These are phyloP conservation scores for Eurystomus gularis DNA, from an alignment of 2,113 vertebrate genomes.

Conservation along the genomic window DNA sequence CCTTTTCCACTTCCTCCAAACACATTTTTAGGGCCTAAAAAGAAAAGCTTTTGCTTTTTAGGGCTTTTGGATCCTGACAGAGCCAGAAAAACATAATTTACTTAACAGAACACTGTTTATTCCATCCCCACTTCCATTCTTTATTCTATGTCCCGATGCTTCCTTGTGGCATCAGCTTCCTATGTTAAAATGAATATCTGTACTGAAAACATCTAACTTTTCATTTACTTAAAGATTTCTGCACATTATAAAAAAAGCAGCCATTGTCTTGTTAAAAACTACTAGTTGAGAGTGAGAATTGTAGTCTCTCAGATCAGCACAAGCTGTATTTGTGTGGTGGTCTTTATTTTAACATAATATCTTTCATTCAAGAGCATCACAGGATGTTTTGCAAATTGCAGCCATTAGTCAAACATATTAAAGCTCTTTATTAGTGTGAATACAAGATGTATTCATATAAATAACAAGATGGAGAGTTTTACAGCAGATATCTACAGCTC, in stretches of 20 bases:
- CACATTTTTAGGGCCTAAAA: not conserved
- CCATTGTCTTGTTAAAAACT: not conserved
- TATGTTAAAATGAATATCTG: not conserved
- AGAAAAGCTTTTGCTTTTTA: constrained; percentile 43
- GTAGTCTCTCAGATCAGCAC: not conserved
- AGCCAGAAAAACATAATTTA: constrained; percentile 29
- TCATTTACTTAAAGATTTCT: not conserved
- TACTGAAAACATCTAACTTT: not conserved
- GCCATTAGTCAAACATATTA: not conserved
- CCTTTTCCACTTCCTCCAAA: not conserved
- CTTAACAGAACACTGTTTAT: constrained; percentile 16
- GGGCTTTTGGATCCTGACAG: not conserved
- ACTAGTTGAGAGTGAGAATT: not conserved
- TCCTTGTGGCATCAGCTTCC: not conserved
- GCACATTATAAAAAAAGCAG: not conserved
- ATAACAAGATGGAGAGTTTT: not conserved
- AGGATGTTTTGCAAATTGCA: not conserved
- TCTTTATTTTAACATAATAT: not conserved
- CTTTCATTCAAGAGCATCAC: not conserved
- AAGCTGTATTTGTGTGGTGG: not conserved
- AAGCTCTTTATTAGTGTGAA: not conserved
- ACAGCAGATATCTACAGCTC: not conserved
- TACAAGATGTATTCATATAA: not conserved
- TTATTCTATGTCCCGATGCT: constrained; percentile 17
- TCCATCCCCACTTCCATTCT: constrained; percentile 18